Conservation (phyloP, 2,797 vertebrate species). For the Prionace glauca region DNA sequence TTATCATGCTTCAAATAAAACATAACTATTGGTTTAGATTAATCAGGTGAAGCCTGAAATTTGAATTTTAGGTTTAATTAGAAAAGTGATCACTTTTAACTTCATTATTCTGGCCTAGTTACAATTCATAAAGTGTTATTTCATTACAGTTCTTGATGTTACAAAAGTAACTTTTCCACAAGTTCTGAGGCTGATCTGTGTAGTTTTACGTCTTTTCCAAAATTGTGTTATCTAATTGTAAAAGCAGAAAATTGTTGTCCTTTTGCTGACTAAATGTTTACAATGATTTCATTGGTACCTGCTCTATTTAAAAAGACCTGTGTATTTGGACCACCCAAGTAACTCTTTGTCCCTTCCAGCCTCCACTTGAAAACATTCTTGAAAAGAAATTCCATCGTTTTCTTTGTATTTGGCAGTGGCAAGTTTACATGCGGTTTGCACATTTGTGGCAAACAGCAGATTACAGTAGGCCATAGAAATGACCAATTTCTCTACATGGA, state of each 20-base stretch:
- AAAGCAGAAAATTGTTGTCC: background rate
- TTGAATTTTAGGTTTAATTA: background rate
- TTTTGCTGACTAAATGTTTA: conserved; percentile 9
- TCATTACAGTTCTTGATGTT: background rate
- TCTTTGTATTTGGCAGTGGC: background rate
- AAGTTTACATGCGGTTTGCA: background rate
- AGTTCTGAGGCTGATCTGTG: background rate
- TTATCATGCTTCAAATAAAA: background rate
- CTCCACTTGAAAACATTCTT: background rate
- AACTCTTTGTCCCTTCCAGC: conserved; percentile 14
- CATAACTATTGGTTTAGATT: background rate
- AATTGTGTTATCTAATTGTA: background rate
- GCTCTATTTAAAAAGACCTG: background rate
- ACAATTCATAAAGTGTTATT: background rate
- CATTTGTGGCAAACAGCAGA: background rate
- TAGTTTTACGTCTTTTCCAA: background rate
- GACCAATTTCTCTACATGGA: background rate
- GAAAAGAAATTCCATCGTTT: conserved; percentile 28
- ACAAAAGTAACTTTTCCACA: background rate
- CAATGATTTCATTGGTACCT: conserved; percentile 25
- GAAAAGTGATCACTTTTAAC: background rate
- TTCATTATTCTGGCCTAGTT: background rate
- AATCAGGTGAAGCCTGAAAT: background rate
- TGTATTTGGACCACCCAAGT: conserved; percentile 33
- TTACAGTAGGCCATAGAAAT: conserved; percentile 19